Base-by-base conservation (phyloP, 2,797 vertebrate species). In the Cetoscarus ocellatus region DNA sequence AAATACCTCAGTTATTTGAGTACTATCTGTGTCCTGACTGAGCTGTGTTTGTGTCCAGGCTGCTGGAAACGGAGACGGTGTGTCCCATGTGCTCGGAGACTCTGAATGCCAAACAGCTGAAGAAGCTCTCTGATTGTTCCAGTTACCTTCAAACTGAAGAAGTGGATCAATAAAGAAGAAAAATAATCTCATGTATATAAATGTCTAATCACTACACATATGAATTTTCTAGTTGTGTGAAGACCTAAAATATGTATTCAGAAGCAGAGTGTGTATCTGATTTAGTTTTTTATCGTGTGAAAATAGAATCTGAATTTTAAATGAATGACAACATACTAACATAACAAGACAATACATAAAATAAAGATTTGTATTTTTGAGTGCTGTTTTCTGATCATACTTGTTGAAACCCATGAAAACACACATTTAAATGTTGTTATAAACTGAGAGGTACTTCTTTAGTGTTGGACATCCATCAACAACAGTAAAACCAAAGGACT, bases 81-180 rank as follows among this genome's bases (percentile, higher is more conserved):
- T 99, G 98, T 79, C 98, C 98, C 3, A 99, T 99, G 98, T 99
- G 98, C 75, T 97, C 96, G 0, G 95, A 97, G 89, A 92, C 80
- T 50, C 88, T 99, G 63, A 93, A 82, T 1, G 19, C 47, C 1
- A 61, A 52, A 72, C 93, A 97, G 15, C 90, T 99, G 78, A 92
- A 91, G 82, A 97, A 94, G 87, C 85, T 96, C 47, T 73, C 74
- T 0, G 96, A 99, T 11, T 97, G 95, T 67, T 93, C 95, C 3
- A 83, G 70, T 44, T 96, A 96, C 91, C 93, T 99, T 53, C 94
- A 73, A 38, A 78, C 86, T 39, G 93, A 96, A 34, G 92, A 95
- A 9, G 82, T 87, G 4, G 95, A 96, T 12, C 88, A 91, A 14
- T 96, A 19, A 91, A 8, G 62, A 81, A n/a, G 88, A 90, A 82